A percentile compares a stretch with the other conserved stretches of the same genome.
Conservation (phyloP, 1,140 invertebrate genomes). For the Nomia melanderi region DNA sequence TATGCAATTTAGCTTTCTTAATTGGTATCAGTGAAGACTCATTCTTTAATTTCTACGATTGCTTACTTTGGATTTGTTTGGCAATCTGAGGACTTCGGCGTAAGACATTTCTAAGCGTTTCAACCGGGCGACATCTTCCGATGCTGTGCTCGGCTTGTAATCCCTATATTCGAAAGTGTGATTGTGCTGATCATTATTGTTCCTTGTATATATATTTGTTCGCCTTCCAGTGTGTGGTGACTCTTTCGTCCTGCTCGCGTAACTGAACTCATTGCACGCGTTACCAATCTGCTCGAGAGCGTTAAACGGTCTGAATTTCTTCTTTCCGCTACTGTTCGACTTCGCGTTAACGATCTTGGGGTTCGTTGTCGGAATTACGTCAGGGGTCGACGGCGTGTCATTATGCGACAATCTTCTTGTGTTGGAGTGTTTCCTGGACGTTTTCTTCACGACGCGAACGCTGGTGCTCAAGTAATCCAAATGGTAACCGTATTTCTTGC, state of each 20-base stretch:
- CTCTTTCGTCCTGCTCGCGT: constrained; percentile 81
- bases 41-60: constrained; percentile 35
- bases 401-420: constrained; percentile 50
- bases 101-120: constrained; percentile 91
- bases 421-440: constrained; percentile 54
- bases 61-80: constrained; percentile 81
- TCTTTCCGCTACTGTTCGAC: constrained; percentile 81
- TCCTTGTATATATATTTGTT: constrained; percentile 63
- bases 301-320: constrained; percentile 73
- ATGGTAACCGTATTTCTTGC: not conserved
- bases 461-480: constrained; percentile 46
- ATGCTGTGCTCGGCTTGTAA: constrained; percentile 87
- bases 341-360: constrained; percentile 60
- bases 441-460: constrained; percentile 36
- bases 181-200: constrained; percentile 53
- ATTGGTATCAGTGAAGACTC: not conserved
- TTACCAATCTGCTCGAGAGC: constrained; percentile 77
- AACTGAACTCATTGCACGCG: constrained; percentile 87
- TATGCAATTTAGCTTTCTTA: no score
- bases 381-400: constrained; percentile 60
- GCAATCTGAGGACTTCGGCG: constrained; percentile 89
- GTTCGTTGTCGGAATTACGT: constrained; percentile 64
- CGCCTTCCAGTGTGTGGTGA: constrained; percentile 81
- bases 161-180: constrained; percentile 78
- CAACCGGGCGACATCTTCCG: constrained; percentile 89